phyloP scores from a whole-genome alignment of 2,113 vertebrate genomes.

The Dinomys branickii region DNA sequence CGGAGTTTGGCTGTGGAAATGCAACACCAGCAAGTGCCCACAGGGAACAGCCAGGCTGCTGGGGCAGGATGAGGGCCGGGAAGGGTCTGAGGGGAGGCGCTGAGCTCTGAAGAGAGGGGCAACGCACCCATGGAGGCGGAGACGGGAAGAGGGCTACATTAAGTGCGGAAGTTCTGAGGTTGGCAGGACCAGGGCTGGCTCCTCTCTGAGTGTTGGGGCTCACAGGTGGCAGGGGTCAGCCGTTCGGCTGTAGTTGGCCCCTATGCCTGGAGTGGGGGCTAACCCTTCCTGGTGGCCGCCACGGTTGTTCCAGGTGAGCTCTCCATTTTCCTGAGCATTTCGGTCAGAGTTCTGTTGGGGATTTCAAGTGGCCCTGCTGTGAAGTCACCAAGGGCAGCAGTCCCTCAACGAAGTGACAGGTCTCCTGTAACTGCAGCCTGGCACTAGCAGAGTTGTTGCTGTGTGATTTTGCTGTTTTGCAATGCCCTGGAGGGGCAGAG shows the following conservation, averaged over 20 bases:
- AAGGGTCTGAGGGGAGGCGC: background rate
- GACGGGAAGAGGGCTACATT: background rate
- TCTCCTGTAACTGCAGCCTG: background rate
- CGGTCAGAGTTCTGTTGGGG: background rate
- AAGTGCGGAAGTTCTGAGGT: background rate
- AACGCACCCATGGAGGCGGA: background rate
- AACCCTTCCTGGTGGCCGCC: background rate
- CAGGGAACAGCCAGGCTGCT: background rate
- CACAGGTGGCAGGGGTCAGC: background rate
- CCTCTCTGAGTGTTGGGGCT: background rate
- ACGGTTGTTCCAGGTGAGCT: background rate
- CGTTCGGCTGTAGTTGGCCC: accelerated
- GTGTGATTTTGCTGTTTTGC: background rate
- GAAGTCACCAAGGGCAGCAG: background rate
- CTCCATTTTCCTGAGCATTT: background rate
- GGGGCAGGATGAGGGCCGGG: background rate
- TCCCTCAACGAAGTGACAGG: background rate
- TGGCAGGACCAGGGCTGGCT: background rate
- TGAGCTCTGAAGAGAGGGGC: background rate
- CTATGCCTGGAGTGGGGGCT: accelerated
- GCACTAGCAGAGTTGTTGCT: background rate
- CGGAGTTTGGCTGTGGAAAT: too few species aligned
- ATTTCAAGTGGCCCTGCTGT: background rate
- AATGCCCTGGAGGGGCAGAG: background rate
- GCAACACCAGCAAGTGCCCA: background rate